A percentile compares a stretch with the other conserved stretches of the same genome.
phyloP scores from a whole-genome alignment of 2,113 vertebrate genomes.

The Hassar affinis region DNA sequence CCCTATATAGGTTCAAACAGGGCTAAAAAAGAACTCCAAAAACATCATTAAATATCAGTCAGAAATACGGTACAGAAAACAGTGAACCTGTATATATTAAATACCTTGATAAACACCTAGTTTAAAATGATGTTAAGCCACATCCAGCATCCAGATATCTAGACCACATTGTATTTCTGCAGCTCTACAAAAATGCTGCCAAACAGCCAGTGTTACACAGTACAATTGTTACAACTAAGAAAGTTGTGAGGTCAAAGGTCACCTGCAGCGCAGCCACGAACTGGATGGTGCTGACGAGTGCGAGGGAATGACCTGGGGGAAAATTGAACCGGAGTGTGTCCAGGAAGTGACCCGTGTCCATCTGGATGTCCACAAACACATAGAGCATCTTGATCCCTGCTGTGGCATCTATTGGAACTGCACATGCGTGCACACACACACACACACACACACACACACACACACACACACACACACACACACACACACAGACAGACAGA shows the following conservation, averaged over 20 bases:
- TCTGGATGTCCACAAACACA: conserved; percentile 96
- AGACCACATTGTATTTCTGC: not conserved
- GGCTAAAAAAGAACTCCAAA: not conserved
- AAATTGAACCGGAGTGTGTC: conserved; percentile 93
- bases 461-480: not conserved
- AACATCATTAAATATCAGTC: not conserved
- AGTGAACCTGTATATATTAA: not conserved
- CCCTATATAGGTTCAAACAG: no score
- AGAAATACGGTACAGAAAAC: not conserved
- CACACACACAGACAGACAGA: conserved; percentile 38
- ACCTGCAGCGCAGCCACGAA: conserved; percentile 95
- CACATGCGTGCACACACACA: conserved; percentile 30
- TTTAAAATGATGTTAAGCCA: not conserved
- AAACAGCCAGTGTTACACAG: not conserved
- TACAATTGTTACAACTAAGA: not conserved
- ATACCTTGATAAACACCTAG: not conserved
- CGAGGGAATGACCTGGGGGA: conserved; percentile 72
- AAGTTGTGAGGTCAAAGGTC: conserved; percentile 45
- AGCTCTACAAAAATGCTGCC: not conserved
- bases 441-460: not conserved
- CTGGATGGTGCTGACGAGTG: conserved; percentile 97
- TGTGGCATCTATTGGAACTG: conserved; percentile 90
- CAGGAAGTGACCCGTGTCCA: conserved; percentile 89
- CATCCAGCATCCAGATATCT: not conserved
- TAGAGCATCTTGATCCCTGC: conserved; percentile 91